These are phyloP conservation scores for Cuculus canorus DNA, from an alignment of 2,797 vertebrate genomes.

Conservation along the genomic window DNA sequence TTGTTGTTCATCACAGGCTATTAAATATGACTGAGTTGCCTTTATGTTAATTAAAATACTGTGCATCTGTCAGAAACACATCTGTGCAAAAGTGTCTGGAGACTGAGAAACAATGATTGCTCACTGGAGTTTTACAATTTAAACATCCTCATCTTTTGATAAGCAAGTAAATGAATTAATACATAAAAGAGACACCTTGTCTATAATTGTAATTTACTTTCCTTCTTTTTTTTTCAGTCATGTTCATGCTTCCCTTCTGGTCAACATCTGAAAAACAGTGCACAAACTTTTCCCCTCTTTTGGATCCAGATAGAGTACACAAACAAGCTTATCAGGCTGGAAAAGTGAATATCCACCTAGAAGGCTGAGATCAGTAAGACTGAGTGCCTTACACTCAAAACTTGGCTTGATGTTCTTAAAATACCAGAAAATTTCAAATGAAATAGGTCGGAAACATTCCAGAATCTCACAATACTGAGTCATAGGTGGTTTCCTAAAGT, in stretches of 20 bases:
- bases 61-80: background rate
- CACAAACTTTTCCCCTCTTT: background rate
- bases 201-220: background rate
- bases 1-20: background rate
- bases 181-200: background rate
- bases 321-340: background rate
- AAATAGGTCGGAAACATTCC: background rate
- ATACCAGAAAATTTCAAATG: background rate
- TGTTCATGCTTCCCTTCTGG: background rate
- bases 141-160: background rate
- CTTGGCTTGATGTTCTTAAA: background rate
- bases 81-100: constrained; percentile 11
- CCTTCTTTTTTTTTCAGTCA: background rate
- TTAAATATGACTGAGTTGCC: background rate
- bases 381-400: background rate
- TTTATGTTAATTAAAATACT: constrained; percentile 6
- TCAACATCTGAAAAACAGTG: background rate
- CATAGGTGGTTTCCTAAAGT: background rate
- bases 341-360: background rate
- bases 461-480: background rate
- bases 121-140: background rate
- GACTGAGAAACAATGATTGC: background rate
- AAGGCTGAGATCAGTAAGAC: background rate
- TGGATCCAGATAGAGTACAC: background rate
- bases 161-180: background rate